Percentiles rank a stretch among this genome's conserved stretches.
phyloP scores from a whole-genome alignment of 2,888 invertebrate genomes.

The Reticulitermes lucifugus region DNA sequence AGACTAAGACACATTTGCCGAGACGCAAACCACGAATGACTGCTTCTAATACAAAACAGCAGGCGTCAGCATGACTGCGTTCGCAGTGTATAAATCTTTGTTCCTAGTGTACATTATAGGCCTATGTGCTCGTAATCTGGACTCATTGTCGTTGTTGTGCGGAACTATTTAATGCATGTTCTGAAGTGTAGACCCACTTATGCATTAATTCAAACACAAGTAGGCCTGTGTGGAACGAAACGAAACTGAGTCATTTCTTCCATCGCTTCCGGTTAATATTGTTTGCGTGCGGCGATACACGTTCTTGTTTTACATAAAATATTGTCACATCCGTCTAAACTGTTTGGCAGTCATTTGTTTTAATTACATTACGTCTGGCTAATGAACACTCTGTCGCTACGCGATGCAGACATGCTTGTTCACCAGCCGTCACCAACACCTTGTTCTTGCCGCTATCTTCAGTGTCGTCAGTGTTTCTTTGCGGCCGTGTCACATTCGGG shows the following conservation, averaged over 20 bases:
- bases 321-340: conserved; percentile 9
- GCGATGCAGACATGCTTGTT: conserved; percentile 6
- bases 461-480: background rate
- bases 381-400: background rate
- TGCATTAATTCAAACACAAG: background rate
- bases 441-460: background rate
- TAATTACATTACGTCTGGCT: conserved; percentile 22
- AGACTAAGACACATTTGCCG: too few relatives aligned
- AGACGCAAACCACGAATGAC: too few relatives aligned
- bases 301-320: conserved; percentile 11
- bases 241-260: background rate
- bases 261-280: too few relatives aligned
- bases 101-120: too few relatives aligned
- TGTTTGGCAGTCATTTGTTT: conserved; percentile 26
- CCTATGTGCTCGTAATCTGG: too few relatives aligned
- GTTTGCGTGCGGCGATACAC: background rate
- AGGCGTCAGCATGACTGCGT: too few relatives aligned
- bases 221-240: background rate
- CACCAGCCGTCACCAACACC: background rate
- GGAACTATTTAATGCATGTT: background rate
- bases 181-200: background rate
- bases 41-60: too few relatives aligned
- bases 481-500: background rate
- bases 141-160: background rate
- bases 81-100: too few relatives aligned